Conservation (phyloP, 2,113 vertebrate genomes). For the Nettapus auritus region DNA sequence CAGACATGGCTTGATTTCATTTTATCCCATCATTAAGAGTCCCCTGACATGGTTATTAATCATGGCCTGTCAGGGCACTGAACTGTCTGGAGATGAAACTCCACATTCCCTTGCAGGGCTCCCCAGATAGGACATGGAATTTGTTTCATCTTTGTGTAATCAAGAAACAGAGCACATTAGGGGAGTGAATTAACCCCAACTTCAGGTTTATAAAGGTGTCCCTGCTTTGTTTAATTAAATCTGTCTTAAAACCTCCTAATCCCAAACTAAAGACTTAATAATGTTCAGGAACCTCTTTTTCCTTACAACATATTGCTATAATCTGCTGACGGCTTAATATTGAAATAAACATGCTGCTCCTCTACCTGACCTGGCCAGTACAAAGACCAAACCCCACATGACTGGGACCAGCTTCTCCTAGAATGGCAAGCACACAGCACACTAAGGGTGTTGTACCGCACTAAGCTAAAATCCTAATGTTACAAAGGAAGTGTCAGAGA, state of each 20-base stretch:
- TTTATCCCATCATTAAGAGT: not conserved
- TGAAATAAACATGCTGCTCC: constrained; percentile 46
- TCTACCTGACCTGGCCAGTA: not conserved
- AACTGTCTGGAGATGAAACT: constrained; percentile 44
- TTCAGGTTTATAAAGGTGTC: constrained; percentile 59
- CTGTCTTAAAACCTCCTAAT: constrained; percentile 75
- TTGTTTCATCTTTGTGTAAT: constrained; percentile 62
- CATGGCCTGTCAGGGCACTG: constrained; percentile 21
- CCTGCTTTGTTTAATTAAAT: constrained; percentile 78
- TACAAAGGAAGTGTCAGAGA: not conserved
- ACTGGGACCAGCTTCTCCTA: not conserved
- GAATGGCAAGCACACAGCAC: not conserved
- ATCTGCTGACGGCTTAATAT: constrained; percentile 66
- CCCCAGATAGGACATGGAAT: constrained; percentile 2
- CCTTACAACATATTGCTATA: constrained; percentile 62
- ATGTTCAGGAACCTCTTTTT: constrained; percentile 47
- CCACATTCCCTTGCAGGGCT: not conserved
- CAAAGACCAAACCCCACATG: not conserved
- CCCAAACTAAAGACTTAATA: constrained; percentile 71
- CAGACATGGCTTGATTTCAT: not conserved
- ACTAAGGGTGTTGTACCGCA: not conserved
- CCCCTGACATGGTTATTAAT: constrained; percentile 44
- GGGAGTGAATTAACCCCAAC: constrained; percentile 44
- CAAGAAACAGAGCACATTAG: constrained; percentile 13
- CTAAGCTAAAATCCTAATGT: not conserved